These are phyloP conservation scores for Bombus sibiricus DNA, from an alignment of 1,140 invertebrate genomes.

Conservation along the genomic window DNA sequence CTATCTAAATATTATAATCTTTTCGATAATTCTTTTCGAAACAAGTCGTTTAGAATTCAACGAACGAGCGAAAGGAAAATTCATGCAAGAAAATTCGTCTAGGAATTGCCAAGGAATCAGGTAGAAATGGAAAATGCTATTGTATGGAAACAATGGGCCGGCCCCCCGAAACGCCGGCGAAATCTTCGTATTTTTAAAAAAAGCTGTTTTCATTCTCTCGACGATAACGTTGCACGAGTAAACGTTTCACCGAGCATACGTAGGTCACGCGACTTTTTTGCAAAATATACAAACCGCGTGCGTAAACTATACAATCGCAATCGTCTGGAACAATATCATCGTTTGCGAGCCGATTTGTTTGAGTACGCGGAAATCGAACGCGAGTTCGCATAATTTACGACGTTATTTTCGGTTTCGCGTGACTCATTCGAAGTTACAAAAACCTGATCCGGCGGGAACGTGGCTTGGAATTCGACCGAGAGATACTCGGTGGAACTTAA, in stretches of 20 bases:
- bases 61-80: background rate
- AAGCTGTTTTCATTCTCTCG: background rate
- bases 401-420: constrained; percentile 22
- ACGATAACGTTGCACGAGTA: constrained; percentile 9
- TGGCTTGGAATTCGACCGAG: background rate
- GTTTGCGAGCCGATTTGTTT: constrained; percentile 22
- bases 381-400: constrained; percentile 24
- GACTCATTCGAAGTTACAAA: background rate
- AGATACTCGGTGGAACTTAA: background rate
- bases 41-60: background rate
- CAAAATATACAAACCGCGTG: constrained; percentile 34
- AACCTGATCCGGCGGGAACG: background rate
- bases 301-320: background rate
- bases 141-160: background rate
- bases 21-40: background rate
- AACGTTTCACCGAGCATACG: background rate
- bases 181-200: background rate
- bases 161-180: no score
- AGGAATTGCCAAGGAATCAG: background rate
- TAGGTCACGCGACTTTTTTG: constrained; percentile 27
- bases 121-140: background rate
- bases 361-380: constrained; percentile 38
- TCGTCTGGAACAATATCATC: constrained; percentile 36
- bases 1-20: background rate
- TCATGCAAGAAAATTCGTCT: rapidly evolving